Percentiles rank a stretch among this genome's conserved stretches.
These are phyloP conservation scores for Lypha dubia DNA, from an alignment of 2,888 invertebrate genomes.

Conservation along the genomic window DNA sequence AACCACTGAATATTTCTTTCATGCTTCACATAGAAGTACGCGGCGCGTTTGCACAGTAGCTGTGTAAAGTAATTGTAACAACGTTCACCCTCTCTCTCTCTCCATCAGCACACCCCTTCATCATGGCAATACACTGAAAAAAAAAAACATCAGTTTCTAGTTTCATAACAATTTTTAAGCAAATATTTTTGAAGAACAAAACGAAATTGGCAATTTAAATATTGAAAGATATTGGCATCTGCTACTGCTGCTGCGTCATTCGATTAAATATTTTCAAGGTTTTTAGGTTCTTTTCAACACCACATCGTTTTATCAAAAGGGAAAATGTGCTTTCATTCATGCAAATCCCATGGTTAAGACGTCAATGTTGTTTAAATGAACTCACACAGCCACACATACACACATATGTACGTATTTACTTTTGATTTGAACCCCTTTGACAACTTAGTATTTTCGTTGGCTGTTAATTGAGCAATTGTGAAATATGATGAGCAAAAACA, in stretches of 20 bases:
- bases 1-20: slow-evolving; percentile 25
- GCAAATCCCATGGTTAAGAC: background rate
- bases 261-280: background rate
- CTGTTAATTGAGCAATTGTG: slow-evolving; percentile 52
- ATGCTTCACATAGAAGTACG: background rate
- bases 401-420: background rate
- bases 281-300: background rate
- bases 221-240: background rate
- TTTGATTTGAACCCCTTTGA: background rate
- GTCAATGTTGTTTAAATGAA: background rate
- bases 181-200: too few relatives aligned
- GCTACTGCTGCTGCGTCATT: background rate
- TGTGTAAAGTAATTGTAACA: background rate
- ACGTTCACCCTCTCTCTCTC: too few relatives aligned
- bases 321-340: background rate
- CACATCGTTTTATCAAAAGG: background rate
- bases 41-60: slow-evolving; percentile 35
- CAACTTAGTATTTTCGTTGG: background rate
- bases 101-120: too few relatives aligned
- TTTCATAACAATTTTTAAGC: too few relatives aligned
- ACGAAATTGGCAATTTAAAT: too few relatives aligned
- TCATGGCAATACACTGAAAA: too few relatives aligned
- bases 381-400: background rate
- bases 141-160: too few relatives aligned
- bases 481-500: slow-evolving; percentile 33